phyloP scores from a whole-genome alignment of 1,140 invertebrate genomes.

The Cydia splendana region DNA sequence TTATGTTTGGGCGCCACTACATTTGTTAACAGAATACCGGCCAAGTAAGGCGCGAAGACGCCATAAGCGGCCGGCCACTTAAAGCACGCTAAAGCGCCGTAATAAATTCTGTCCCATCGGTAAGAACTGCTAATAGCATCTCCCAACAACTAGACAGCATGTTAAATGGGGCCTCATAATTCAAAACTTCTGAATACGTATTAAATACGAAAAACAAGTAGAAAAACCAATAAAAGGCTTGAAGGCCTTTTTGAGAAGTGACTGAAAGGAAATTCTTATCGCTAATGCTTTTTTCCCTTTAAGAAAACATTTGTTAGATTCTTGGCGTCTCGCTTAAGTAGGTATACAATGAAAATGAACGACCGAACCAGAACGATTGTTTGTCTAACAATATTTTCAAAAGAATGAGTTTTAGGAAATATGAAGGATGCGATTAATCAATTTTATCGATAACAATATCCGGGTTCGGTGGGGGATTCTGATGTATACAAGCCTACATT shows the following conservation, averaged over 20 bases:
- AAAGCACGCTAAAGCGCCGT: conserved; percentile 48
- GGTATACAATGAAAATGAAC: conserved; percentile 27
- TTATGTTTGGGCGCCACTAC: conserved; percentile 52
- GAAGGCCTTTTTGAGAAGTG: conserved; percentile 31
- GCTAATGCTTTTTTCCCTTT: conserved; percentile 30
- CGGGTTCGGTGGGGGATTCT: background rate
- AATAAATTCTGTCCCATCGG: conserved; percentile 58
- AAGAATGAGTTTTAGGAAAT: background rate
- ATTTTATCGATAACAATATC: background rate
- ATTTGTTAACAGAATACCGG: conserved; percentile 37
- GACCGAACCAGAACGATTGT: background rate
- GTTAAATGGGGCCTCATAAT: conserved; percentile 43
- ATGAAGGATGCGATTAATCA: background rate
- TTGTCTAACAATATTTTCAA: background rate
- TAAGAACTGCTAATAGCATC: conserved; percentile 56
- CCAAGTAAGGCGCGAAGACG: conserved; percentile 51
- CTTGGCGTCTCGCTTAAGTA: conserved; percentile 26
- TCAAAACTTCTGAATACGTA: conserved; percentile 29
- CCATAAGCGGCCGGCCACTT: conserved; percentile 66
- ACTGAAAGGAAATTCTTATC: conserved; percentile 33
- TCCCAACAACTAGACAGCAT: conserved; percentile 43
- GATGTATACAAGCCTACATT: background rate
- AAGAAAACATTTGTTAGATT: conserved; percentile 30
- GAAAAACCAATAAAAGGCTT: conserved; percentile 30
- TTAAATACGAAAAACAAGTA: conserved; percentile 32